Evolutionary conservation across 2,888 invertebrate genomes (phyloP).

Genomic region (Pseudococcus jackbeardsleyi): DNA sequence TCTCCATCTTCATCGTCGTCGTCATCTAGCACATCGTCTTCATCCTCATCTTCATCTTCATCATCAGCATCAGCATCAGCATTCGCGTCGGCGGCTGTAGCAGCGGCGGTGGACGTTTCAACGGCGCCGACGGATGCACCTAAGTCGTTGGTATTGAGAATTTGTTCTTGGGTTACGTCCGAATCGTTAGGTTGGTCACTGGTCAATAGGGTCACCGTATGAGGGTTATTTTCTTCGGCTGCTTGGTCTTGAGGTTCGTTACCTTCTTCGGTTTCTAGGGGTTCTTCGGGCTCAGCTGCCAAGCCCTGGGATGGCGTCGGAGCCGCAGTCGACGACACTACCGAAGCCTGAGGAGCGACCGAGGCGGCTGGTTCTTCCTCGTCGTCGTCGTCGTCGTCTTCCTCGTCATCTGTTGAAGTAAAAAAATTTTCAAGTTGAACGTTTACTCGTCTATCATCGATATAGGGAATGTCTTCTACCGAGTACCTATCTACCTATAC

Average conservation of each 20-base stretch:
- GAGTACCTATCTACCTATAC: no score
- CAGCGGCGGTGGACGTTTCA: constrained; percentile 65
- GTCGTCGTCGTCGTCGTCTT: constrained; percentile 71
- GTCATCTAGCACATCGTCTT: constrained; percentile 65
- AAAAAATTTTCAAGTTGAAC: no score
- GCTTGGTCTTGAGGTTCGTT: constrained; percentile 71
- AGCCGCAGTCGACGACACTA: constrained; percentile 71
- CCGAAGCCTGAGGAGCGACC: constrained; percentile 72
- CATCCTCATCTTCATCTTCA: constrained; percentile 73
- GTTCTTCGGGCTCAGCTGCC: constrained; percentile 68
- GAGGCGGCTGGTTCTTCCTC: constrained; percentile 69
- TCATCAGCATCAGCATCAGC: constrained; percentile 70
- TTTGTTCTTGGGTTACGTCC: constrained; percentile 65
- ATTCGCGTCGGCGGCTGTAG: constrained; percentile 67
- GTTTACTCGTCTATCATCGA: no score
- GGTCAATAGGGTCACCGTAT: constrained; percentile 68
- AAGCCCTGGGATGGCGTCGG: constrained; percentile 70
- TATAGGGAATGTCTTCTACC: no score
- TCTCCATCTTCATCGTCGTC: constrained; percentile 66
- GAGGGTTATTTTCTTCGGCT: constrained; percentile 69
- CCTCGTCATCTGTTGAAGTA: constrained; percentile 71
- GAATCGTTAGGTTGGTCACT: constrained; percentile 66
- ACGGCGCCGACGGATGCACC: constrained; percentile 67
- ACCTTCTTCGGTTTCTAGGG: constrained; percentile 70
- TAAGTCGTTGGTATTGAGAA: constrained; percentile 67